A percentile compares a stretch with the other conserved stretches of the same genome.
These are phyloP conservation scores for Campaea margaritaria DNA, from an alignment of 2,888 invertebrate species.

Conservation along the genomic window DNA sequence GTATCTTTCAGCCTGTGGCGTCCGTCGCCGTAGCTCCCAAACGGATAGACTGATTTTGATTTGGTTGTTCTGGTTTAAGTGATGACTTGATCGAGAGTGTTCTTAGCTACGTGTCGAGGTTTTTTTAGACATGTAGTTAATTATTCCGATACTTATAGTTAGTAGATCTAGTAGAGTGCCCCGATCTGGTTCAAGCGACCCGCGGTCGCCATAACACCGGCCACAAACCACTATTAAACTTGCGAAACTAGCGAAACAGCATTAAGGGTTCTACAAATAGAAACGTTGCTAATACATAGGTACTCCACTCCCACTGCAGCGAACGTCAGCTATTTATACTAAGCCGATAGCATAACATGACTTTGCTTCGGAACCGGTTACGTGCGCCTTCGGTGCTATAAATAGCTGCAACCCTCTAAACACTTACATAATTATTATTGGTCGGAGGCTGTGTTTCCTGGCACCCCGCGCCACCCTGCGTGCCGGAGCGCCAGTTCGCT, in stretches of 20 bases:
- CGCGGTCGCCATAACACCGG: conserved; percentile 43
- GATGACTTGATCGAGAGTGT: too few species aligned
- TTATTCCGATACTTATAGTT: conserved; percentile 12
- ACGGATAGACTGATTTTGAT: too few species aligned
- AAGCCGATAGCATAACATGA: conserved; percentile 51
- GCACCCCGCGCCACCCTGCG: conserved; percentile 44
- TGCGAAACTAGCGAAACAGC: conserved; percentile 65
- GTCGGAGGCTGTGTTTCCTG: conserved; percentile 77
- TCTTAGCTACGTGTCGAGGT: too few species aligned
- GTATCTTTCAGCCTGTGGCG: too few species aligned
- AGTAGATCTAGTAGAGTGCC: conserved; percentile 44
- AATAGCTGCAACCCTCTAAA: conserved; percentile 76
- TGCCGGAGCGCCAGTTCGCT: conserved; percentile 59
- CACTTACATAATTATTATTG: conserved; percentile 77
- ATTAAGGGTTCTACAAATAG: conserved; percentile 68
- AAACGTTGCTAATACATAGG: conserved; percentile 58
- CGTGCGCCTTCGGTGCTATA: conserved; percentile 61
- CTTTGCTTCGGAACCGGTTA: conserved; percentile 60
- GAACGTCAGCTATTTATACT: conserved; percentile 59
- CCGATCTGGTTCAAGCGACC: conserved; percentile 39
- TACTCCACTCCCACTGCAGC: conserved; percentile 51
- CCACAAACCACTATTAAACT: conserved; percentile 48
- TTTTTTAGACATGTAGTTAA: too few species aligned
- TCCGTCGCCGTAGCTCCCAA: too few species aligned
- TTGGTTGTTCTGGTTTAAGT: too few species aligned